Evolutionary conservation across 2,888 invertebrate genomes (phyloP).

Genomic region (Hyposoter didymator): DNA sequence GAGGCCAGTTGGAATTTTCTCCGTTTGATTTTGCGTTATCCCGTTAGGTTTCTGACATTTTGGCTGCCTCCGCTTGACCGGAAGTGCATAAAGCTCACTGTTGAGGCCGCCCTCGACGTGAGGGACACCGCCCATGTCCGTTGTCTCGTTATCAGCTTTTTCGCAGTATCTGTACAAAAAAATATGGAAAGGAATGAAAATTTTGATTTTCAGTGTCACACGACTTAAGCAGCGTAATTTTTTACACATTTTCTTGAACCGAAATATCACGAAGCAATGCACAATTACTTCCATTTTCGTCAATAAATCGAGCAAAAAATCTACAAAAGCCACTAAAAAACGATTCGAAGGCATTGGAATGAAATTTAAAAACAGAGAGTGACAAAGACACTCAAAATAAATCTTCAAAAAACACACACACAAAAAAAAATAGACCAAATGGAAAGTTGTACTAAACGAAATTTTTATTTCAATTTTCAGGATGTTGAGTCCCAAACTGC

Average conservation of each 20-base stretch:
- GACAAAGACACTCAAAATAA: not conserved
- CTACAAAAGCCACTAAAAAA: no score
- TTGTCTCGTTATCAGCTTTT: constrained; percentile 87
- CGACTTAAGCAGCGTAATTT: not conserved
- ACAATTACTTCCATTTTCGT: not conserved
- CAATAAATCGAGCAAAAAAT: no score
- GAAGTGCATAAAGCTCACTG: constrained; percentile 91
- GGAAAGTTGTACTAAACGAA: not conserved
- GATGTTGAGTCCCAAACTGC: no score
- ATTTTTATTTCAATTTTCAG: not conserved
- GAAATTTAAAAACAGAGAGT: no score
- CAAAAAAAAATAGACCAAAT: not conserved
- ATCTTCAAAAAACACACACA: not conserved
- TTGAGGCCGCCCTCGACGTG: constrained; percentile 90
- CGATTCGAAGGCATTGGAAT: no score
- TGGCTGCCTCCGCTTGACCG: constrained; percentile 89
- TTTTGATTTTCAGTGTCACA: not conserved
- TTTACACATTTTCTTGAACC: not conserved
- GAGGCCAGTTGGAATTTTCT: constrained; percentile 74
- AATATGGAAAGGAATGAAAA: not conserved
- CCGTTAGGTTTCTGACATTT: constrained; percentile 83
- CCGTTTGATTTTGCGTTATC: constrained; percentile 79
- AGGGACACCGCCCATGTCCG: constrained; percentile 87
- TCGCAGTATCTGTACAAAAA: constrained; percentile 82
- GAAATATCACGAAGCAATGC: not conserved